These are phyloP conservation scores for Lerema accius DNA, from an alignment of 1,140 invertebrate species.

Conservation along the genomic window DNA sequence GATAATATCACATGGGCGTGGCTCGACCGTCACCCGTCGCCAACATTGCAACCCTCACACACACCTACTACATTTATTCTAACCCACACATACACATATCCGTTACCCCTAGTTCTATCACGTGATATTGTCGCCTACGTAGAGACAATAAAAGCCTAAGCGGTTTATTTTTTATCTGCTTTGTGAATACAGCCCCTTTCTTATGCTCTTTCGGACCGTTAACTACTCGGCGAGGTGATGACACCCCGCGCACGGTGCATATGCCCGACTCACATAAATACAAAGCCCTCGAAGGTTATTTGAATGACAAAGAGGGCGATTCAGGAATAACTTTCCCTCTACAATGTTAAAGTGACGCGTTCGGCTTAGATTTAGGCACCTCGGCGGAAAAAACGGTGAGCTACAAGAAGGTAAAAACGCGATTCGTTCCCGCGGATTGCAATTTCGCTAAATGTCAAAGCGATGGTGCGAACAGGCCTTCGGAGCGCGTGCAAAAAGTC, in stretches of 20 bases:
- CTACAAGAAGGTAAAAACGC: slow-evolving; percentile 44
- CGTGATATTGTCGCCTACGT: slow-evolving; percentile 57
- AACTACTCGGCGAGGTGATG: slow-evolving; percentile 47
- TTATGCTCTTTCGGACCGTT: slow-evolving; percentile 32
- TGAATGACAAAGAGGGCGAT: slow-evolving; percentile 59
- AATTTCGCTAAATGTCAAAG: slow-evolving; percentile 65
- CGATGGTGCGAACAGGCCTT: slow-evolving; percentile 64
- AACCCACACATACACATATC: slow-evolving; percentile 40
- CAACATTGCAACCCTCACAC: slow-evolving; percentile 52
- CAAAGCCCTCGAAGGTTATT: slow-evolving; percentile 48
- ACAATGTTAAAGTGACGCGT: slow-evolving; percentile 8
- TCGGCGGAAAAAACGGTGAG: slow-evolving; percentile 40
- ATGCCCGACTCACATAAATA: slow-evolving; percentile 44
- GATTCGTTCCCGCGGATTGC: slow-evolving; percentile 49
- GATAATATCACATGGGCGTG: slow-evolving; percentile 60
- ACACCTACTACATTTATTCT: slow-evolving; percentile 29
- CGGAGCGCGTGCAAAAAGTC: slow-evolving; percentile 67
- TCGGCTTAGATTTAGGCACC: slow-evolving; percentile 47
- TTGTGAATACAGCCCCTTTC: slow-evolving; percentile 53
- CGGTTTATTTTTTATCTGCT: slow-evolving; percentile 77
- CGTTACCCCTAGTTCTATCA: slow-evolving; percentile 53
- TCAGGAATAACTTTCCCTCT: slow-evolving; percentile 41
- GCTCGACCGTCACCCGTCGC: slow-evolving; percentile 53
- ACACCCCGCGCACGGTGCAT: slow-evolving; percentile 47
- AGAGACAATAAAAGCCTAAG: slow-evolving; percentile 74